Evolutionary conservation across 2,797 vertebrate species (phyloP).

Genomic region (Phyllotis vaccarum): DNA sequence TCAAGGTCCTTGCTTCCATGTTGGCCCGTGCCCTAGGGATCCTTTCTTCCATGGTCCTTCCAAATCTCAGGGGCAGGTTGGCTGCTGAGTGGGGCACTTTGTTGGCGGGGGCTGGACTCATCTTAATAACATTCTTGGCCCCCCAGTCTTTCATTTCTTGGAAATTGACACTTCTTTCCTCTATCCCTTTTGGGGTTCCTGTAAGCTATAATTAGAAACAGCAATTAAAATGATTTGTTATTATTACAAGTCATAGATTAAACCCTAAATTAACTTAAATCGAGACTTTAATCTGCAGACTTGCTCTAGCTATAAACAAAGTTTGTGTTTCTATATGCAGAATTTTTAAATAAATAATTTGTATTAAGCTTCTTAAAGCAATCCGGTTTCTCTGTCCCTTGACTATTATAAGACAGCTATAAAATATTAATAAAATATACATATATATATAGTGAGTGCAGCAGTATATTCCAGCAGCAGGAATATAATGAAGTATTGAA

Average conservation of each 20-base stretch:
- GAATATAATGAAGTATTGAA: conserved; percentile 68
- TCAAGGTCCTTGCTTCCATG: conserved; percentile 65
- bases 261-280: conserved; percentile 70
- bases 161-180: conserved; percentile 85
- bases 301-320: conserved; percentile 68
- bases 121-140: conserved; percentile 84
- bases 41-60: conserved; percentile 85
- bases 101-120: conserved; percentile 75
- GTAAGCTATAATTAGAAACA: conserved; percentile 81
- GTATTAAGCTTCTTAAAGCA: conserved; percentile 76
- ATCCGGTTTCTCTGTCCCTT: conserved; percentile 70
- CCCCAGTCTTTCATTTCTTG: conserved; percentile 86
- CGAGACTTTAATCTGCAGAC: conserved; percentile 60
- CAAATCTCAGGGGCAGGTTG: conserved; percentile 87
- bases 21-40: conserved; percentile 79
- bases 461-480: conserved; percentile 57
- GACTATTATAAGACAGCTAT: conserved; percentile 71
- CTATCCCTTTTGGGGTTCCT: conserved; percentile 80
- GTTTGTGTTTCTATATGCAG: conserved; percentile 55
- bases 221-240: conserved; percentile 49
- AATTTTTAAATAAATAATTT: conserved; percentile 76
- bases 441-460: conserved; percentile 61
- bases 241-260: conserved; percentile 52
- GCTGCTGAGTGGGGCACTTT: conserved; percentile 83
- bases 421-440: conserved; percentile 79